Evolutionary conservation across 2,797 vertebrate genomes (phyloP), one percentile per base, ranked within the genome.

Genomic region (Dallia pectoralis): DNA sequence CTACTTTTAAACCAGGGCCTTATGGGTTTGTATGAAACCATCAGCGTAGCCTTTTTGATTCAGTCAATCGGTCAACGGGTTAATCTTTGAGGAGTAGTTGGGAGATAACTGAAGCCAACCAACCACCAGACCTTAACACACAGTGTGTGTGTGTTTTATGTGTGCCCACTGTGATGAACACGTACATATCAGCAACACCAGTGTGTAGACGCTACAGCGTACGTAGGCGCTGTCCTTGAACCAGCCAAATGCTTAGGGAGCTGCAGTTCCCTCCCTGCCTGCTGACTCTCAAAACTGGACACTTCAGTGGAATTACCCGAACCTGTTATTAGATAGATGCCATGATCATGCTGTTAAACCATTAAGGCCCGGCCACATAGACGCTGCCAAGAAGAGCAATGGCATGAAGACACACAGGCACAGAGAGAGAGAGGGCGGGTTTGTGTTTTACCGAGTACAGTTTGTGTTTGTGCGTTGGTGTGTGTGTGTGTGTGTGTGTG

Each of bases 241-340:
- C 84, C 69, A 89, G 88, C 90, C 87, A 77, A 16, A 75, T 71
- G 77, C 73, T 70, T 77, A 59, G 79, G 86, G 82, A 84, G 84
- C 84, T 77, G 77, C 87, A 79, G 51, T 32, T 65, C 72, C 30
- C 67, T 87, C 77, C 85, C 65, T 88, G 81, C 86, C 82, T 73
- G 67, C 77, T 71, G 73, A 81, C 79, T 87, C 80, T 81, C 73
- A 85, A 87, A 87, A 88, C 77, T 81, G 73, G 83, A 44, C 81
- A 87, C 84, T 89, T 87, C 83, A 86, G 84, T 88, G 84, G 84
- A 91, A 90, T 81, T 88, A 83, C 78, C 79, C 81, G 83, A 91
- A 84, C 85, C 91, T 90, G 84, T 92, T 85, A 93, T 93, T 91
- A 93, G 82, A 0, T 66, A 87, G 84, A 87, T 88, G 85, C 87